Conservation (phyloP, 2,797 vertebrate genomes). For the Argyrosomus regius region DNA sequence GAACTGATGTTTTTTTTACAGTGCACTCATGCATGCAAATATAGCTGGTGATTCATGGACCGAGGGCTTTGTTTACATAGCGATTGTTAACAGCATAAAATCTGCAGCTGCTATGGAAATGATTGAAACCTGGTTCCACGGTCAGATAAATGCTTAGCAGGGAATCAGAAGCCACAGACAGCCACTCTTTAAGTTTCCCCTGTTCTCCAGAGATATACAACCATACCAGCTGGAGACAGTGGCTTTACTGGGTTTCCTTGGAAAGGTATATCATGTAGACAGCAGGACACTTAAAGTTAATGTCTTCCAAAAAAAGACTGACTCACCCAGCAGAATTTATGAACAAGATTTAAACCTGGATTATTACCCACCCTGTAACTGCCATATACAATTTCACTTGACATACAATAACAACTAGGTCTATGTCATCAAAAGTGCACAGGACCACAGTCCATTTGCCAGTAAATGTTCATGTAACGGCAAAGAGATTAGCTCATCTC, state of each 20-base stretch:
- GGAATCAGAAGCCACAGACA: constrained; percentile 22
- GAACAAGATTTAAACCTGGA: constrained; percentile 70
- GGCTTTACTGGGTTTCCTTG: constrained; percentile 35
- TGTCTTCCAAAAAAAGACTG: constrained; percentile 57
- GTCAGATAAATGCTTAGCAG: constrained; percentile 21
- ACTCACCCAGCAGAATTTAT: constrained; percentile 70
- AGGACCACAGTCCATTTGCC: constrained; percentile 48
- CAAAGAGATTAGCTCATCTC: constrained; percentile 70
- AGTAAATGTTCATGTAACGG: constrained; percentile 60
- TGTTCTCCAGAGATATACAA: constrained; percentile 50
- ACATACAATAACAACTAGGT: constrained; percentile 57
- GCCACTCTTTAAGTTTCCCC: neutral
- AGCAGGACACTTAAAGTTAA: constrained; percentile 66
- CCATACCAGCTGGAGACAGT: constrained; percentile 35
- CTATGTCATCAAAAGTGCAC: constrained; percentile 35
- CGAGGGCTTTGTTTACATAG: constrained; percentile 44
- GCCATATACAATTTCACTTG: constrained; percentile 54
- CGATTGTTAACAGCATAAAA: constrained; percentile 48
- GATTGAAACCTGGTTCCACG: constrained; percentile 29
- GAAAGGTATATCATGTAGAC: constrained; percentile 61
- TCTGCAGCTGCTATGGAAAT: constrained; percentile 51
- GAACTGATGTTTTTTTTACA: constrained; percentile 19
- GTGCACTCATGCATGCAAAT: constrained; percentile 17
- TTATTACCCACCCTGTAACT: constrained; percentile 66
- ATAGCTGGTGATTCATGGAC: constrained; percentile 47